These are phyloP conservation scores for Toxostoma redivivum DNA, from an alignment of 2,113 vertebrate species.

Conservation along the genomic window DNA sequence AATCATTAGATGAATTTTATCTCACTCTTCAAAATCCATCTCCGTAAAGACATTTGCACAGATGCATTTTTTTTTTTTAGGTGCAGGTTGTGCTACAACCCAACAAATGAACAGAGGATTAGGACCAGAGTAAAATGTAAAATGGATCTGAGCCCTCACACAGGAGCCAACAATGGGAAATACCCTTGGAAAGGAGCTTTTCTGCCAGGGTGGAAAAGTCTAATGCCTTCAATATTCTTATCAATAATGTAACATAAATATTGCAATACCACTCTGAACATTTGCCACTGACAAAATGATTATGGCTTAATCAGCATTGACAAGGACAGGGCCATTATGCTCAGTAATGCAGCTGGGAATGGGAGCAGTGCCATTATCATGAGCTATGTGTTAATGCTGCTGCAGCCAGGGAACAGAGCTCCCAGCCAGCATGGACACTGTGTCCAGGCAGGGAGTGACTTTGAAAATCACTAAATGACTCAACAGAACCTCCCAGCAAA, in stretches of 20 bases:
- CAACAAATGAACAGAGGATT: neutral
- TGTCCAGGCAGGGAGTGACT: neutral
- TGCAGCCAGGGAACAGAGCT: neutral
- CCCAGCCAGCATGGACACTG: neutral
- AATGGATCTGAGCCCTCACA: neutral
- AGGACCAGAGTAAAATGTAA: neutral
- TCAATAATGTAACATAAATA: constrained; percentile 43
- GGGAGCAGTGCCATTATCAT: neutral
- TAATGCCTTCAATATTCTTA: neutral
- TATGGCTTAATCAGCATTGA: constrained; percentile 15
- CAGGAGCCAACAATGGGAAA: neutral
- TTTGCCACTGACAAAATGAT: constrained; percentile 15
- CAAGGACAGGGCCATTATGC: constrained; percentile 12
- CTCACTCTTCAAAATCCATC: neutral
- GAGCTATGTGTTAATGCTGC: neutral
- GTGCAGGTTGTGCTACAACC: neutral
- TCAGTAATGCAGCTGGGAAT: neutral
- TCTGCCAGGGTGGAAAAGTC: neutral
- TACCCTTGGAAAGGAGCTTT: neutral
- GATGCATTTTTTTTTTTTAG: neutral
- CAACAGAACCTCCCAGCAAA: neutral
- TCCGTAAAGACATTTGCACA: neutral
- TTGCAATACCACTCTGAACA: neutral
- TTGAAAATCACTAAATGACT: neutral
- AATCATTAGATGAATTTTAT: neutral